phyloP scores from a whole-genome alignment of 2,113 vertebrate genomes.

The Alectura lathami region DNA sequence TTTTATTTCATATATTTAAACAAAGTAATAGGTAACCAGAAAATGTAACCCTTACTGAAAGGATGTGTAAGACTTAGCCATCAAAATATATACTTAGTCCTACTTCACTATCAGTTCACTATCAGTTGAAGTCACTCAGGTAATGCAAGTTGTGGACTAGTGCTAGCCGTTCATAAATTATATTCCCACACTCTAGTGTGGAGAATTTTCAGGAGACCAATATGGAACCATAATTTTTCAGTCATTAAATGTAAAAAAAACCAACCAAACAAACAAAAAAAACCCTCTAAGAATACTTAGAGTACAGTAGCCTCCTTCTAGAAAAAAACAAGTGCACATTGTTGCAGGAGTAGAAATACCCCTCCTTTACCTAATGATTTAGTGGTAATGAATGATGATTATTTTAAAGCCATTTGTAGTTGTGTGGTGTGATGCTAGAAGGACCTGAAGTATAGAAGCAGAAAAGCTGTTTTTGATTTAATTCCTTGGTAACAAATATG shows the following conservation, averaged over 20 bases:
- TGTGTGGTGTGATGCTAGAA: not conserved
- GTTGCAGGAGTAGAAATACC: not conserved
- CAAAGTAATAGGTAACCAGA: not conserved
- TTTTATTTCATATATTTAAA: not conserved
- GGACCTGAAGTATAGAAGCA: not conserved
- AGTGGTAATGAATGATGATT: not conserved
- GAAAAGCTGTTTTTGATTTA: not conserved
- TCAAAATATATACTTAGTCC: not conserved
- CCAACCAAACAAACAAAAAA: no score
- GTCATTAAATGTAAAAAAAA: not conserved
- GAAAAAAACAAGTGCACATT: not conserved
- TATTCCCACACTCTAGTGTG: not conserved
- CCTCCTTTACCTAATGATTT: not conserved
- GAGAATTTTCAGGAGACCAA: not conserved
- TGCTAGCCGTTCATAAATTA: not conserved
- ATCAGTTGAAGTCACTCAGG: not conserved
- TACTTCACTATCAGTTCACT: no score
- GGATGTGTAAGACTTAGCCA: accelerated
- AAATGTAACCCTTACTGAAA: not conserved
- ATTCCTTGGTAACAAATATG: not conserved
- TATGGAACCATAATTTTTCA: not conserved
- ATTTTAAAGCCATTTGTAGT: not conserved
- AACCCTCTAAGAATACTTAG: not conserved
- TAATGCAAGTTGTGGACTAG: not conserved
- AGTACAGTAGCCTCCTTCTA: not conserved